Evolutionary conservation across 2,797 vertebrate genomes (phyloP), one percentile per base, ranked within the genome.

Genomic region (Sebastes kiyomatsui): DNA sequence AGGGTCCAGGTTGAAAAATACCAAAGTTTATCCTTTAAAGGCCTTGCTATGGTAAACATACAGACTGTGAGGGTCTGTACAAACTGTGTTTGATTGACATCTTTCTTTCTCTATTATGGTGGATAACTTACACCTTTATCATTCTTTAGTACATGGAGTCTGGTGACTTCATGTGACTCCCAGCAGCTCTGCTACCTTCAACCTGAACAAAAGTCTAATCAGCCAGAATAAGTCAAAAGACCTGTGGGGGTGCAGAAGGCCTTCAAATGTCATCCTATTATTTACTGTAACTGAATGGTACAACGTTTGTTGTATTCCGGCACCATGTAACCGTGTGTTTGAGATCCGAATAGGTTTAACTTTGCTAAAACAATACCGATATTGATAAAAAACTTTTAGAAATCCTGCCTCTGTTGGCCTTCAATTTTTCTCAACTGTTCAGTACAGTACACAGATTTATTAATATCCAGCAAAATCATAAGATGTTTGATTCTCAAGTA

Each of bases 181-280:
- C 46, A 49, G 46, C 46, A 49, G 46, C 18, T 49, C 46, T 49
- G 46, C 60, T n/a, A 22, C 60, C 20, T 69, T 68, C 12, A 64
- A 52, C 38, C 22, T 64, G 20, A 64, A 27, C 23, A 35, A 80
- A 46, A 27, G 9, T n/a, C 60, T 62, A 33, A n/a, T 62, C 11
- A 33, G 1, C 0, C 46, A 49, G 7, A 49, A 49, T 49, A 55
- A 25, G 54, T 42, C 55, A 49, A 27, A 67, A 20, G 23, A 67
- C 22, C 49, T 68, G 46, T 55, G 23, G 14, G 25, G 25, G 5
- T 14, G 25, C 12, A 4, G 1, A 28, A 69, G 11, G 33, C 33
- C 56, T 70, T 59, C 11, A 28, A 60, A 54, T 60, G 25, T 72
- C 56, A 74, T 74, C 32, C 10, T 82, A 38, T 60, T n/a, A 70